Conservation (phyloP, 2,113 vertebrate genomes). For the Xiphias gladius region DNA sequence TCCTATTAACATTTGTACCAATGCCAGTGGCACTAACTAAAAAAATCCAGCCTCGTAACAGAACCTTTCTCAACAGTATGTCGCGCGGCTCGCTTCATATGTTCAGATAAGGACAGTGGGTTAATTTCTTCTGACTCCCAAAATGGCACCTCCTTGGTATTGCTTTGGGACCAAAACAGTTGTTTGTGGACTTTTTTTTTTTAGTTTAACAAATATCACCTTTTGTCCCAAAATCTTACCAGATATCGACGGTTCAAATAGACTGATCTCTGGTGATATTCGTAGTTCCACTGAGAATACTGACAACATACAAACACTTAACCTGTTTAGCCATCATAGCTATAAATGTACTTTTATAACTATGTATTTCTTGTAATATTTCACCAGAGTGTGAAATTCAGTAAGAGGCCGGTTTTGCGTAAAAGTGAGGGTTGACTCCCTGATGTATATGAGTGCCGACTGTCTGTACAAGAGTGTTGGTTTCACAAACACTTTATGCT, state of each 20-base stretch:
- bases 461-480: background rate
- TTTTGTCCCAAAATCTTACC: too few relatives aligned
- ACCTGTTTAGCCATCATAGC: background rate
- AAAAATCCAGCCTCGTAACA: background rate
- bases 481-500: background rate
- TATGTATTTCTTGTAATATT: slow-evolving; percentile 1
- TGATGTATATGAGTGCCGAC: background rate
- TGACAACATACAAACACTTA: too few relatives aligned
- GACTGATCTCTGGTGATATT: background rate
- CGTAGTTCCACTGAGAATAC: too few relatives aligned
- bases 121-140: background rate
- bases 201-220: too few relatives aligned
- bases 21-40: too few relatives aligned
- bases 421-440: slow-evolving; percentile 29
- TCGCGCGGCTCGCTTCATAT: too few relatives aligned
- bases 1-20: too few relatives aligned
- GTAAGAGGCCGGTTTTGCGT: background rate
- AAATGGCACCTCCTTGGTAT: background rate
- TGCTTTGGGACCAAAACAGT: background rate
- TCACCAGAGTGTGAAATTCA: background rate
- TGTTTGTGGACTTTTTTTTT: background rate
- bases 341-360: background rate
- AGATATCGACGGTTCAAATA: background rate
- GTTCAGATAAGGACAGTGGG: too few relatives aligned
- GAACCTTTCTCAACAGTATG: too few relatives aligned